Evolutionary conservation across 1,140 invertebrate species (phyloP), one percentile per base, ranked within the genome.

Genomic region (Anthonomus grandis): DNA sequence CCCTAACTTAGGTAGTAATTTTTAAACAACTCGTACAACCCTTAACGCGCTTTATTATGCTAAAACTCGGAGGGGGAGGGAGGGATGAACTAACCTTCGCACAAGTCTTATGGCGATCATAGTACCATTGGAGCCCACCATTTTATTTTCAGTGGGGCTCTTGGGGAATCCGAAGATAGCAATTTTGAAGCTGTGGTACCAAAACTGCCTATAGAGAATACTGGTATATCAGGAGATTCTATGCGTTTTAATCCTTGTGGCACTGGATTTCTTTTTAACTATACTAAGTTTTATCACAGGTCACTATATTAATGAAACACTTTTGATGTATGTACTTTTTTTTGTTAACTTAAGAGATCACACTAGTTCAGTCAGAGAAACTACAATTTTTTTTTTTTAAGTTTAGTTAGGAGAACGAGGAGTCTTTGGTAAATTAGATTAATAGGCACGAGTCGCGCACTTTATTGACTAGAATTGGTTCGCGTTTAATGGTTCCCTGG

Each of bases 71-170:
- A 9, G 27, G 27, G 8, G 27, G 19, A 17, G 19, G 9, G 6
- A 24, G n/a, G n/a, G n/a, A 22, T 2, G 23, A 17, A 55, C 52
- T 55, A 55, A 55, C 52, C 52, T 55, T 37, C 87, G 86, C 76
- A 91, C 87, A 83, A 90, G 85, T 76, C 87, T 87, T 70, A 90
- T 86, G 67, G 87, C 86, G 75, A 88, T 85, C 82, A 90, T 83
- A 71, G 86, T 89, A 71, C 85, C 86, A 78, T 87, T 88, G 75
- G 81, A 86, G 73, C 86, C 85, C 68, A 89, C 86, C 86, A 89
- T 87, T 75, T 70, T 76, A 72, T 62, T 70, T 73, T 62, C 61
- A 45, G 49, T 57, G 39, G 65, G 60, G 64, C 65, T 64, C 60
- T 59, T 64, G 52, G 66, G 64, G 60, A 69, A 67, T 62, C 60